Evolutionary conservation across 2,113 vertebrate species (phyloP).

Genomic region (Thunnus maccoyii): DNA sequence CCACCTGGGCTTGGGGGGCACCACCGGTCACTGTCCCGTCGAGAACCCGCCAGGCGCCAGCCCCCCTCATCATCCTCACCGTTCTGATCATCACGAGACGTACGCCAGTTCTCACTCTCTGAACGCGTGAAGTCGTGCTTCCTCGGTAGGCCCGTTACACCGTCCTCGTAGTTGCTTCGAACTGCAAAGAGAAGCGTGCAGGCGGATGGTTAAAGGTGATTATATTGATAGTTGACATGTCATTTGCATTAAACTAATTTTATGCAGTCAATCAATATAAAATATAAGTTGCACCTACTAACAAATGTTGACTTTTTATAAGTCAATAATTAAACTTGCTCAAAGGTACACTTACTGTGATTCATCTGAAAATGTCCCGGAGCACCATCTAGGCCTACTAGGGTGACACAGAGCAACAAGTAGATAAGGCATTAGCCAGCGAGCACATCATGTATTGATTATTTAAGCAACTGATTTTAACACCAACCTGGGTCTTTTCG

Average conservation of each 20-base stretch:
- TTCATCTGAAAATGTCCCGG: constrained; percentile 86
- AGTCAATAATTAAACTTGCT: not conserved
- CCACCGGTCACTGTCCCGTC: constrained; percentile 93
- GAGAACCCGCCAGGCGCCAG: constrained; percentile 90
- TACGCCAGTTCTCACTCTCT: constrained; percentile 97
- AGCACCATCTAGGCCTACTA: constrained; percentile 68
- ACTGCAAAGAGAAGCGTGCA: constrained; percentile 81
- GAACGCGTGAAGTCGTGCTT: constrained; percentile 97
- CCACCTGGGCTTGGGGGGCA: constrained; percentile 94
- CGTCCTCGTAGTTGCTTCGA: constrained; percentile 94
- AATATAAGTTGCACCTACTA: not conserved
- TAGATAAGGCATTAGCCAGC: constrained; percentile 28
- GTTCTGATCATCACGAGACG: constrained; percentile 94
- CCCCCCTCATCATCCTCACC: constrained; percentile 96
- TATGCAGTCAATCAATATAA: not conserved
- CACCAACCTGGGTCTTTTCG: constrained; percentile 98
- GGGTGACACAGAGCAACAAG: constrained; percentile 39
- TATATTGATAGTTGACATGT: not conserved
- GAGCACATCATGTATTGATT: constrained; percentile 17
- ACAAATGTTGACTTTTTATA: not conserved
- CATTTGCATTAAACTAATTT: not conserved
- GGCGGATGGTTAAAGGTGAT: not conserved
- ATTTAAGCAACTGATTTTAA: constrained; percentile 18
- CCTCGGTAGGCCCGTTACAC: constrained; percentile 85
- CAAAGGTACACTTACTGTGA: constrained; percentile 80